phyloP scores from a whole-genome alignment of 2,797 vertebrate species.

The Tokudaia muenninki region DNA sequence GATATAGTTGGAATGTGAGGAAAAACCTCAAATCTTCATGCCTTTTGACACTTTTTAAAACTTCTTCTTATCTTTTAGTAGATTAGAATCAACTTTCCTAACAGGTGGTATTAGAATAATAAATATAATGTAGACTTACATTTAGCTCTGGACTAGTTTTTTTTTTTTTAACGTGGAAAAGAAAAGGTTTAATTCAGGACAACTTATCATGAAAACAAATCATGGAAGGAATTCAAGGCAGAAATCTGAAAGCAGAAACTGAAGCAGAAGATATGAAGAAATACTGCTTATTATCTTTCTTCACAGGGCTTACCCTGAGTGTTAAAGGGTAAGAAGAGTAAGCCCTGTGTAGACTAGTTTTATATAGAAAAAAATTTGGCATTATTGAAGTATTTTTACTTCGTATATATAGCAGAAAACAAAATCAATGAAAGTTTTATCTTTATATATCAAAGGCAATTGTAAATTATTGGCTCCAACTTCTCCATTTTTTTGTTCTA shows the following conservation, averaged over 20 bases:
- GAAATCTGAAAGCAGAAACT: not conserved
- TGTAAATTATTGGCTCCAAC: not conserved
- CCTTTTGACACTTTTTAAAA: not conserved
- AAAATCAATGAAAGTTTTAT: not conserved
- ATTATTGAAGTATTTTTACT: not conserved
- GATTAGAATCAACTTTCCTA: not conserved
- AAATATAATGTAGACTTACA: not conserved
- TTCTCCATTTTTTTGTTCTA: not conserved
- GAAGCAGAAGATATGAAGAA: not conserved
- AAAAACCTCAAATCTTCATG: slow-evolving; percentile 43
- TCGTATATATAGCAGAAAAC: not conserved
- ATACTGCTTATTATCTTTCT: not conserved
- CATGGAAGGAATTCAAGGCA: not conserved
- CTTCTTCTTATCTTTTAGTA: not conserved
- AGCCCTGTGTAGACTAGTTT: not conserved
- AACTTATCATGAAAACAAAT: not conserved
- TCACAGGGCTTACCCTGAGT: not conserved
- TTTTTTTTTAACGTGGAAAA: not conserved
- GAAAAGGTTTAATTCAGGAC: not conserved
- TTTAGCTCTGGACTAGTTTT: not conserved
- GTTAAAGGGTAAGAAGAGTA: no score
- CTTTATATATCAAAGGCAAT: slow-evolving; percentile 23
- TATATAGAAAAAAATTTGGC: not conserved
- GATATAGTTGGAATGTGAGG: not conserved
- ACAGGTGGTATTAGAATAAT: not conserved